Percentiles rank a stretch among this genome's conserved stretches.
phyloP scores from a whole-genome alignment of 2,113 vertebrate species.

The Gopherus evgoodei region DNA sequence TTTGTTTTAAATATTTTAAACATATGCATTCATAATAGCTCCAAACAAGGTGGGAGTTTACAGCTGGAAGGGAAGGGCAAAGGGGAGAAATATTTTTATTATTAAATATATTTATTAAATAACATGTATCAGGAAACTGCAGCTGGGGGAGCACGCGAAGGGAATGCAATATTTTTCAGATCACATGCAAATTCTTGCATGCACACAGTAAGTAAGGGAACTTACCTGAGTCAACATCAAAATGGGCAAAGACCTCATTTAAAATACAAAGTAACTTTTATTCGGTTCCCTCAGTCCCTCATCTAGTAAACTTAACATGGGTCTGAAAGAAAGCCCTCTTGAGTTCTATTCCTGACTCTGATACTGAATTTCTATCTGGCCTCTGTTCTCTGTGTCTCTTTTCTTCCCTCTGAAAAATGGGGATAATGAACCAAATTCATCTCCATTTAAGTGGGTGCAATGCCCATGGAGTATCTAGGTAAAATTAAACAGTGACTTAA shows the following conservation, averaged over 20 bases:
- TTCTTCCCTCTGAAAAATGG: neutral
- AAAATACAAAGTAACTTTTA: neutral
- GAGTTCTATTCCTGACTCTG: neutral
- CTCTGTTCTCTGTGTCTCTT: neutral
- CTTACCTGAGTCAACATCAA: constrained; percentile 49
- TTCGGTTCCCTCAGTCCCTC: constrained; percentile 36
- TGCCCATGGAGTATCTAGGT: neutral
- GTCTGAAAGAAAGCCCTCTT: neutral
- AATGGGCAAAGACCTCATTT: constrained; percentile 41
- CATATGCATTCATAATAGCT: constrained; percentile 38
- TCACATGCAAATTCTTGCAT: constrained; percentile 34
- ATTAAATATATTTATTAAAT: constrained; percentile 55
- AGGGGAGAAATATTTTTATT: constrained; percentile 53
- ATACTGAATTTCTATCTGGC: neutral
- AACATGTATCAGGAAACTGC: constrained; percentile 45
- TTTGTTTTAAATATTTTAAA: constrained; percentile 39
- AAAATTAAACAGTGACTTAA: neutral
- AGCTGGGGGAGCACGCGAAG: constrained; percentile 41
- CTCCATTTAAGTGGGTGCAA: fast-evolving
- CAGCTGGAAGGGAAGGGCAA: constrained; percentile 65
- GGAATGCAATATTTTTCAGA: constrained; percentile 43
- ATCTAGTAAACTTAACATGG: constrained; percentile 12
- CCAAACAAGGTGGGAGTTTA: constrained; percentile 38
- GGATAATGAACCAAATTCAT: neutral
- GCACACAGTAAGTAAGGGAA: neutral